These are phyloP conservation scores for Petaurus breviceps DNA, from an alignment of 2,113 vertebrate genomes.

Conservation along the genomic window DNA sequence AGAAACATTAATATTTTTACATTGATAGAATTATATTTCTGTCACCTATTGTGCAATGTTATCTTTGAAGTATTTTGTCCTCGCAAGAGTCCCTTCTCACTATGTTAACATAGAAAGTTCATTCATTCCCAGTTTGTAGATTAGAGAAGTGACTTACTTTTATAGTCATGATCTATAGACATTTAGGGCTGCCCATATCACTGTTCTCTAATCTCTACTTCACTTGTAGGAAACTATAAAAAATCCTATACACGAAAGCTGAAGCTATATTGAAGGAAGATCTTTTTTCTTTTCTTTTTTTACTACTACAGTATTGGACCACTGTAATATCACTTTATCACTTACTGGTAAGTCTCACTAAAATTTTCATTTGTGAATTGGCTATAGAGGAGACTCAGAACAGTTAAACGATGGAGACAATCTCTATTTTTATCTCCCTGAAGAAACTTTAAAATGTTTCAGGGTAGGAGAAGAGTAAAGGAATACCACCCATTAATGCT, in stretches of 20 bases:
- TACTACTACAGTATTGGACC: background rate
- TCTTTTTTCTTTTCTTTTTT: rapidly evolving
- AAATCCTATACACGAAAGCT: background rate
- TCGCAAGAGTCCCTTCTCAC: background rate
- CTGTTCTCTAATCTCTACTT: background rate
- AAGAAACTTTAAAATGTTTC: slow-evolving; percentile 56
- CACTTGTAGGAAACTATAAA: background rate
- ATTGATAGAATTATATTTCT: background rate
- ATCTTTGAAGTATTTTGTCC: background rate
- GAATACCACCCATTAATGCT: background rate
- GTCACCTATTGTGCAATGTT: background rate
- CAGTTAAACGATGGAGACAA: slow-evolving; percentile 29
- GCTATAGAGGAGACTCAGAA: slow-evolving; percentile 21
- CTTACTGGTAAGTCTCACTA: background rate
- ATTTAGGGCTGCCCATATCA: background rate
- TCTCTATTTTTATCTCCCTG: slow-evolving; percentile 35
- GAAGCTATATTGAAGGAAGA: background rate
- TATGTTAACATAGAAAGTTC: background rate
- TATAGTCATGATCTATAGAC: background rate
- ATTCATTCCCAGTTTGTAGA: background rate
- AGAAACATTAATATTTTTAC: background rate
- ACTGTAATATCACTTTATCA: background rate
- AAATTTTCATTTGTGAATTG: slow-evolving; percentile 32
- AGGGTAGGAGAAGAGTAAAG: slow-evolving; percentile 50
- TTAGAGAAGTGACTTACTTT: background rate